phyloP scores from a whole-genome alignment of 2,888 invertebrate species.

The Deilephila porcellus region DNA sequence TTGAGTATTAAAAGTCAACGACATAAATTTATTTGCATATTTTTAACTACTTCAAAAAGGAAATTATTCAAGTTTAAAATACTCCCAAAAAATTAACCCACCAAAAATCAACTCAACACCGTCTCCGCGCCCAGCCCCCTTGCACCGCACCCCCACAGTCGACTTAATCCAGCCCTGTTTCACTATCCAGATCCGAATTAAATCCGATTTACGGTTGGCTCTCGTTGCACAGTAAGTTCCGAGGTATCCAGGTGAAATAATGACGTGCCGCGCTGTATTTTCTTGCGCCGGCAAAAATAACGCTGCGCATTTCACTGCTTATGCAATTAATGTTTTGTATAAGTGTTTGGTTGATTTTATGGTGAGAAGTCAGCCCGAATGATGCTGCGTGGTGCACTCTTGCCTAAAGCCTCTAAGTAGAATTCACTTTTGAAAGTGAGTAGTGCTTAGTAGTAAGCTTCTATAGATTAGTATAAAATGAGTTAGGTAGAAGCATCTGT shows the following conservation, averaged over 20 bases:
- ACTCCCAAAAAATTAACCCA: background rate
- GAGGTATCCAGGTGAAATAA: slow-evolving; percentile 25
- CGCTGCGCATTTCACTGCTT: background rate
- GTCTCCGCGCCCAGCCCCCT: background rate
- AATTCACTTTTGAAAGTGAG: too few species aligned
- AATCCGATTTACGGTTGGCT: slow-evolving; percentile 38
- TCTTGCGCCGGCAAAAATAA: slow-evolving; percentile 20
- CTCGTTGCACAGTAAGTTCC: slow-evolving; percentile 31
- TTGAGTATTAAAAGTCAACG: too few species aligned
- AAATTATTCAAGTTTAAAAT: background rate
- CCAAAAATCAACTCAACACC: background rate
- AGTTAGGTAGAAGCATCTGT: too few species aligned
- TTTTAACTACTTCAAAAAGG: too few species aligned
- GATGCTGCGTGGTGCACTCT: too few species aligned
- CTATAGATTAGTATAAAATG: too few species aligned
- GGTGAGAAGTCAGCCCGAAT: too few species aligned
- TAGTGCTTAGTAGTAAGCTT: too few species aligned
- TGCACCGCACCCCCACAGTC: slow-evolving; percentile 4
- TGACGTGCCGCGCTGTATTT: slow-evolving; percentile 18
- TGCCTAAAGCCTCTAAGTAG: too few species aligned
- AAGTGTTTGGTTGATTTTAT: too few species aligned
- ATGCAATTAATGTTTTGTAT: background rate
- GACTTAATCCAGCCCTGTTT: slow-evolving; percentile 37
- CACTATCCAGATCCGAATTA: slow-evolving; percentile 25
- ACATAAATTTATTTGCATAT: too few species aligned